Evolutionary conservation across 2,113 vertebrate species (phyloP).

Genomic region (Halcyon senegalensis): DNA sequence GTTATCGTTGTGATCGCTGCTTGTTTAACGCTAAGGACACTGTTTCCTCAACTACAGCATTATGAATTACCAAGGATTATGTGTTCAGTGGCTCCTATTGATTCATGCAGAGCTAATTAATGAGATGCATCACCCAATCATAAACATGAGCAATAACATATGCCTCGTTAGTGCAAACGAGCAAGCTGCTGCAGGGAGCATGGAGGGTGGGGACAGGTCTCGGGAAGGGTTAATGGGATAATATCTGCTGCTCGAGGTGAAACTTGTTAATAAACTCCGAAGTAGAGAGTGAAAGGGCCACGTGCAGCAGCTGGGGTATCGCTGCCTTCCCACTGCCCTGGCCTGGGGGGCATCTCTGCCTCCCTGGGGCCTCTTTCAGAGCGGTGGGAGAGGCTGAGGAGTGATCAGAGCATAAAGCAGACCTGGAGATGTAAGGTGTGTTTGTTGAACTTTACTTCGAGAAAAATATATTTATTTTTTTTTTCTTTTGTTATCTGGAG

Average conservation of each 20-base stretch:
- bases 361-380: background rate
- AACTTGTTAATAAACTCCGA: background rate
- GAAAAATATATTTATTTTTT: background rate
- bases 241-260: background rate
- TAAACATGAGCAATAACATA: background rate
- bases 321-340: background rate
- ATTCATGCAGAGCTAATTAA: constrained; percentile 32
- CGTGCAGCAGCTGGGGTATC: rapidly evolving
- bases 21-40: background rate
- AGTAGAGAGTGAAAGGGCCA: rapidly evolving
- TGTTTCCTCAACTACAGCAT: background rate
- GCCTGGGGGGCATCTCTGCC: background rate
- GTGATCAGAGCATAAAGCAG: rapidly evolving
- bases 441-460: background rate
- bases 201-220: background rate
- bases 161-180: background rate
- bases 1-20: background rate
- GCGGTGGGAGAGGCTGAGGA: background rate
- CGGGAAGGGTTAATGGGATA: background rate
- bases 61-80: background rate
- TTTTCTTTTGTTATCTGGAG: background rate
- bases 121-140: background rate
- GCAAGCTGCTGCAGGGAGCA: background rate
- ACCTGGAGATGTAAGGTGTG: background rate
- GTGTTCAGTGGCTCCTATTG: background rate